Evolutionary conservation across 2,797 vertebrate genomes (phyloP).

Genomic region (Alosa sapidissima): DNA sequence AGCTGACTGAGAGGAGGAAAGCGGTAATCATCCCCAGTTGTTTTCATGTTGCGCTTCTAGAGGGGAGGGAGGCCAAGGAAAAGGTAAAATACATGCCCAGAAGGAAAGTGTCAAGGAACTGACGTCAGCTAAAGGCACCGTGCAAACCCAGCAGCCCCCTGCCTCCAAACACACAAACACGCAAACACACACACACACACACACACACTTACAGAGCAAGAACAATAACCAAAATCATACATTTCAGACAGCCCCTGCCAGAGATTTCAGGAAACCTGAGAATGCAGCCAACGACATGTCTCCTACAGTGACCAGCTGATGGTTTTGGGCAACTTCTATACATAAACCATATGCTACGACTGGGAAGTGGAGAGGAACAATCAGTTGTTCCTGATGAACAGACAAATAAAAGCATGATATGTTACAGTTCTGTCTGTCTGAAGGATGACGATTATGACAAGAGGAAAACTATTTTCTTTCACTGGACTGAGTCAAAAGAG

Average conservation of each 20-base stretch:
- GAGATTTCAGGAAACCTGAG: constrained; percentile 19
- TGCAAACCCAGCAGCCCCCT: background rate
- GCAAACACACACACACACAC: background rate
- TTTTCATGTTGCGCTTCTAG: background rate
- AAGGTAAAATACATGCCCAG: background rate
- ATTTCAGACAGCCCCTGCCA: constrained; percentile 21
- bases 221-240: constrained; percentile 10
- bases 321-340: constrained; percentile 11
- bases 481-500: background rate
- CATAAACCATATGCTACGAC: background rate
- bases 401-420: constrained; percentile 14
- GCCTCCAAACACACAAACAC: background rate
- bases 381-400: constrained; percentile 8
- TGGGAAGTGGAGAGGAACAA: background rate
- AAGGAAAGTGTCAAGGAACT: constrained; percentile 17
- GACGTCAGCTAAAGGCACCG: constrained; percentile 24
- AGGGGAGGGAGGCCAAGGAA: background rate
- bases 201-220: background rate
- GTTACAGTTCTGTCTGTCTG: constrained; percentile 11
- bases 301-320: constrained; percentile 14
- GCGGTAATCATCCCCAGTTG: background rate
- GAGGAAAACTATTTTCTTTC: constrained; percentile 1
- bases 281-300: background rate
- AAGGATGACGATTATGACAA: background rate
- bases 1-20: background rate